Evolutionary conservation across 2,797 vertebrate genomes (phyloP).

Genomic region (Loris lydekkerianus): DNA sequence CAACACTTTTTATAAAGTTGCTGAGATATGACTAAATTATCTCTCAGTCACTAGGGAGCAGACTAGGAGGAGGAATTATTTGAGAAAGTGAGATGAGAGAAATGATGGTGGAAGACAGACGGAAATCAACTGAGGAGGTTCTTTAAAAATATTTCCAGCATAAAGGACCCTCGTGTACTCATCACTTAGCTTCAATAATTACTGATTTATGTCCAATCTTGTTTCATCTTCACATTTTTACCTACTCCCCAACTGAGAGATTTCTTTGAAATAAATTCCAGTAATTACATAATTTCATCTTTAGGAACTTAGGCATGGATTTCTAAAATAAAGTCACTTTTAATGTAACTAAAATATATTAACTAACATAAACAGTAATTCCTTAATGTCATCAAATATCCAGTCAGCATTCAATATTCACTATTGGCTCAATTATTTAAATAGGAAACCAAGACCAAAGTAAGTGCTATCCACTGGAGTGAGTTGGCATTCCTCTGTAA

Average conservation of each 20-base stretch:
- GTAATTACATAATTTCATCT: background rate
- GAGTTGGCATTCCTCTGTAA: background rate
- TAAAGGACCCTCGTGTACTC: background rate
- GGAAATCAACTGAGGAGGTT: background rate
- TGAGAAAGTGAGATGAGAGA: background rate
- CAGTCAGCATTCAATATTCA: constrained; percentile 6
- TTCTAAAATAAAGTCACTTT: background rate
- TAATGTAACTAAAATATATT: background rate
- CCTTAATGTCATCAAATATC: constrained; percentile 45
- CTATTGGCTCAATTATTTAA: background rate
- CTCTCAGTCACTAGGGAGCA: background rate
- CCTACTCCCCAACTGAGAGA: background rate
- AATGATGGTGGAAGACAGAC: background rate
- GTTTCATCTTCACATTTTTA: background rate
- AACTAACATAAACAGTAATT: background rate
- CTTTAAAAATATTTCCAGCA: background rate
- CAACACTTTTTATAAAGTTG: background rate
- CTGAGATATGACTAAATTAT: background rate
- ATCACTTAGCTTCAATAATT: background rate
- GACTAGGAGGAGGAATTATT: background rate
- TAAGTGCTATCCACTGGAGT: background rate
- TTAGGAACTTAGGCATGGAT: background rate
- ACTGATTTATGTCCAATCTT: background rate
- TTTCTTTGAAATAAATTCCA: constrained; percentile 33
- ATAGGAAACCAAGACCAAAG: background rate